Conservation (phyloP, 2,113 vertebrate genomes). For the Pachyramphus minor region DNA sequence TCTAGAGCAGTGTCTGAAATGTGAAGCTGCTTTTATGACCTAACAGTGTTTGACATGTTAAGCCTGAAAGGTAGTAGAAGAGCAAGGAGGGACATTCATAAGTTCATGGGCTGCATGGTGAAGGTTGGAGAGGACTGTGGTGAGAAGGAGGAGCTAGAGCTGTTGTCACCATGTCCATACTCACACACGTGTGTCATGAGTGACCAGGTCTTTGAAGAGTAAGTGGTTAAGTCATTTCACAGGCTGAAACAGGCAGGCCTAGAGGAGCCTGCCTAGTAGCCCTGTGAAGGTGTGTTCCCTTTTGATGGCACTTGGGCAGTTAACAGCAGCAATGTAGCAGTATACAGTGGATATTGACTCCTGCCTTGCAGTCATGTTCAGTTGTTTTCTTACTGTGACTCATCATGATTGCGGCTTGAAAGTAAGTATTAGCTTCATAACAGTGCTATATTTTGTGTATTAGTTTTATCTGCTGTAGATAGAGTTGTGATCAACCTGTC, state of each 20-base stretch:
- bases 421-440: neutral
- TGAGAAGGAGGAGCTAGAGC: neutral
- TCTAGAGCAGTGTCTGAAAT: neutral
- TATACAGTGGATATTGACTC: neutral
- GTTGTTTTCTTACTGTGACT: neutral
- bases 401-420: neutral
- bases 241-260: neutral
- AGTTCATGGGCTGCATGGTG: neutral
- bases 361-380: accelerated
- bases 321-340: neutral
- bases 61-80: neutral
- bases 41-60: neutral
- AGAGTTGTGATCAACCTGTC: neutral
- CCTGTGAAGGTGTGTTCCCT: neutral
- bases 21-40: neutral
- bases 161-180: neutral
- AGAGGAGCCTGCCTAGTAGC: neutral
- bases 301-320: neutral
- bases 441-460: neutral
- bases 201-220: neutral
- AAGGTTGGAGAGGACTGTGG: neutral
- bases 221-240: neutral
- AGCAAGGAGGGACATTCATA: neutral
- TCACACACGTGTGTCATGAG: neutral
- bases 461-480: neutral